Conservation (phyloP, 2,113 vertebrate genomes). For the Potamarius usumacintae region DNA sequence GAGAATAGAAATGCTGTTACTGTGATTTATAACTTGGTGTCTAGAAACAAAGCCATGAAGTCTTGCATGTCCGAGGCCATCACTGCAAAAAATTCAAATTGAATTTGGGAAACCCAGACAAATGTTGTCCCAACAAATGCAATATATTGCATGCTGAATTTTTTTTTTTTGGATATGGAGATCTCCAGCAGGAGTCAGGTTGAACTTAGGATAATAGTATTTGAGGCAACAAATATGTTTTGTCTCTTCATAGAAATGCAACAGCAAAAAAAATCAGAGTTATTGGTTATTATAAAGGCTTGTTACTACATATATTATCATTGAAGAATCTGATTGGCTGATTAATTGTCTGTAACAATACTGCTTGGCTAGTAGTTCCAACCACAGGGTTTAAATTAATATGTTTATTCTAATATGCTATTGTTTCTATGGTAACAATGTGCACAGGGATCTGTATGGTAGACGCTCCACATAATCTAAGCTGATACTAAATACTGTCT, state of each 20-base stretch:
- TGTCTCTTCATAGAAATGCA: not conserved
- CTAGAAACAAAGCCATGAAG: slow-evolving; percentile 17
- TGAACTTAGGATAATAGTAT: slow-evolving; percentile 14
- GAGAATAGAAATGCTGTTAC: not conserved
- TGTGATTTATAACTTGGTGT: slow-evolving; percentile 28
- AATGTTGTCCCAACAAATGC: slow-evolving; percentile 28
- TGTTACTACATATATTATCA: not conserved
- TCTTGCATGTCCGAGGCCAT: slow-evolving; percentile 20
- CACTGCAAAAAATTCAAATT: slow-evolving; percentile 23
- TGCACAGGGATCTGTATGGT: not conserved
- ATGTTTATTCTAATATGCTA: not conserved
- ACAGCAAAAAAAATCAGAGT: not conserved
- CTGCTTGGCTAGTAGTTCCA: not conserved
- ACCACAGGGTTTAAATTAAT: not conserved
- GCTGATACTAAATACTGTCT: not conserved
- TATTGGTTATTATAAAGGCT: not conserved
- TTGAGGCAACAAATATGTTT: slow-evolving; percentile 1
- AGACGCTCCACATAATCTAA: not conserved
- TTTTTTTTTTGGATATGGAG: not conserved
- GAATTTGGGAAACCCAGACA: slow-evolving; percentile 25
- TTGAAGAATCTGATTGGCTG: not conserved
- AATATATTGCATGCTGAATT: slow-evolving; percentile 16
- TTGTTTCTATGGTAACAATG: not conserved
- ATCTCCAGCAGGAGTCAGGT: not conserved
- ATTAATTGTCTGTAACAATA: not conserved